A percentile compares a stretch with the other conserved stretches of the same genome.
Evolutionary conservation across 2,113 vertebrate genomes (phyloP).

Genomic region (Tupaia chinensis): DNA sequence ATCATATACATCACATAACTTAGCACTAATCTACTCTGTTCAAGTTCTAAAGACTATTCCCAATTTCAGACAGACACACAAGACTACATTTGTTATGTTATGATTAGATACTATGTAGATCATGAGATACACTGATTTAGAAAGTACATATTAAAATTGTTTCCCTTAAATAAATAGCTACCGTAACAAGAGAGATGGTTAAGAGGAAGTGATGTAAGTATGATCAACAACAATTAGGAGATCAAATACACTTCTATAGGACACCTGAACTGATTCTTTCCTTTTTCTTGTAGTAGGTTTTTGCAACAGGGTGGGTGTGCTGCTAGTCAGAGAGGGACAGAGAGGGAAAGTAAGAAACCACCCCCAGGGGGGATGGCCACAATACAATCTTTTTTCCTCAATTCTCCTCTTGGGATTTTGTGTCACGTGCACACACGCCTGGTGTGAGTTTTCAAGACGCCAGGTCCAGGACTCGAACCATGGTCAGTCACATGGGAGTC

Average conservation of each 20-base stretch:
- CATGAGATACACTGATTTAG: neutral
- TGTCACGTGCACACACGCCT: too few species aligned
- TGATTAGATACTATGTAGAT: constrained; percentile 15
- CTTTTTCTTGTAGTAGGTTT: too few species aligned
- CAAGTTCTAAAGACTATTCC: constrained; percentile 5
- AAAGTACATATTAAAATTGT: neutral
- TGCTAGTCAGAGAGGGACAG: too few species aligned
- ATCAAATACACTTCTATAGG: neutral
- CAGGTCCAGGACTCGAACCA: too few species aligned
- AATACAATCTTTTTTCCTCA: too few species aligned
- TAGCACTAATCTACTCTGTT: neutral
- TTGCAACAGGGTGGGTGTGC: too few species aligned
- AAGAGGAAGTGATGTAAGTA: neutral
- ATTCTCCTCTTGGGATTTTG: too few species aligned
- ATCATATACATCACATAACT: neutral
- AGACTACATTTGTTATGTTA: constrained; percentile 6
- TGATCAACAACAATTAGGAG: neutral
- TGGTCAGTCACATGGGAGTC: too few species aligned
- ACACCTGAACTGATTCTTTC: neutral
- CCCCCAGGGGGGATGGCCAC: too few species aligned
- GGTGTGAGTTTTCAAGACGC: too few species aligned
- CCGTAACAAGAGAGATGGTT: neutral
- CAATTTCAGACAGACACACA: neutral
- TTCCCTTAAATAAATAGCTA: constrained; percentile 52
- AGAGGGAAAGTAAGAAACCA: too few species aligned